These are phyloP conservation scores for Cantharis rufa DNA, from an alignment of 2,888 invertebrate genomes.

Conservation along the genomic window DNA sequence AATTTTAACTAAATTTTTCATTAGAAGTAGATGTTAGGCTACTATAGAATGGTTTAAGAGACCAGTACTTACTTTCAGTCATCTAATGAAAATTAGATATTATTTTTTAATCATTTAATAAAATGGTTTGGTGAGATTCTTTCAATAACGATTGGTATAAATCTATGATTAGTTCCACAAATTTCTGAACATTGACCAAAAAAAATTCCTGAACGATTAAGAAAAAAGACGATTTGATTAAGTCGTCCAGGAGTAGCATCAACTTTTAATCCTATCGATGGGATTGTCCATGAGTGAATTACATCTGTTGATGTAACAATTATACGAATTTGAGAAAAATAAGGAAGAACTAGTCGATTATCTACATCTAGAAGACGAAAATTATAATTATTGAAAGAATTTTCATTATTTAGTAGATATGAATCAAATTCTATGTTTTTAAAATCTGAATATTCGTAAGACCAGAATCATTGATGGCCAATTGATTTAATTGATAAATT, in stretches of 20 bases:
- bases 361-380: slow-evolving; percentile 68
- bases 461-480: slow-evolving; percentile 66
- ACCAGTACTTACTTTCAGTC: slow-evolving; percentile 72
- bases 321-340: neutral
- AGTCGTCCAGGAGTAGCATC: slow-evolving; percentile 51
- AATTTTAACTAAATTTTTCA: slow-evolving; percentile 61
- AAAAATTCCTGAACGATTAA: slow-evolving; percentile 67
- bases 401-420: slow-evolving; percentile 60
- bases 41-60: slow-evolving; percentile 72
- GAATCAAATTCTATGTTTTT: slow-evolving; percentile 64
- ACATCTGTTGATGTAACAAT: slow-evolving; percentile 1
- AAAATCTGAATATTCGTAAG: slow-evolving; percentile 69
- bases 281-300: slow-evolving; percentile 4
- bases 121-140: slow-evolving; percentile 60
- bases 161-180: slow-evolving; percentile 79
- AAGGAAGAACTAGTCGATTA: slow-evolving; percentile 64
- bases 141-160: slow-evolving; percentile 77
- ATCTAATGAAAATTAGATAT: slow-evolving; percentile 60
- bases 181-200: slow-evolving; percentile 83
- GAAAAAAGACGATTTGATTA: slow-evolving; percentile 65
- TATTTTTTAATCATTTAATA: slow-evolving; percentile 61
- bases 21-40: slow-evolving; percentile 67
- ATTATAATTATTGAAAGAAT: slow-evolving; percentile 40
- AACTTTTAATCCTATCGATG: neutral
- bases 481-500: slow-evolving; percentile 64